Evolutionary conservation across 2,888 invertebrate genomes (phyloP), one percentile per base, ranked within the genome.

Genomic region (Cantharis flavilabris): DNA sequence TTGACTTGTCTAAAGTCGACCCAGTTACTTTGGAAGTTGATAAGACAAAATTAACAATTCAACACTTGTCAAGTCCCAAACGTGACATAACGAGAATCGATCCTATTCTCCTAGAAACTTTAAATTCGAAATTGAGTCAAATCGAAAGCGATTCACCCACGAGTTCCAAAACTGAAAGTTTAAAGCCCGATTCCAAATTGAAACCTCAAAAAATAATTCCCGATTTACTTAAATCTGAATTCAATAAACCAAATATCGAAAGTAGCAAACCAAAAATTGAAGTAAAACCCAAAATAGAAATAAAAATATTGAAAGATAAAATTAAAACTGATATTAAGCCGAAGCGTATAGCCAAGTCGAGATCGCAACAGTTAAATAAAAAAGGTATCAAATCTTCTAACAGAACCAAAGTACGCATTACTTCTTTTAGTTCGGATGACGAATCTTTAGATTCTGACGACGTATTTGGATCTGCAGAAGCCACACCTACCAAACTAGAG

Each of bases 121-220:
- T 94, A 0, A 94, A 92, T 85, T 93, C 92, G 9, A 94, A 94
- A 87, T 85, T 94, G 5, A 94, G 93, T 84, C 94, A 94, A 88
- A 94, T 94, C 70, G 94, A 94, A 88, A 94, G 93, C 83, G 94
- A 94, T 87, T 94, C 94, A 0, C 93, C 93, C 0, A 94, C 94
- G 1, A 94, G 93, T 83, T 94, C 94, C 0, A 92, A 92, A 87
- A 94, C 93, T 0, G 94, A 94, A 83, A 94, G 93, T 84, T 89
- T 93, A 16, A 88, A 88, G 81, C 87, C 87, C 0, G 82, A 86
- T n/a, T 72, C 76, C n/a, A 84, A 83, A 79, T 80, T 23, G 74
- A 82, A 74, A 79, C n/a, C n/a, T 49, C 84, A 82, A 78, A 85
- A 82, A 74, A 30, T 78, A 69, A 62, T 78, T 63, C 20, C 63